These are phyloP conservation scores for Hydrotaea diabolus DNA, from an alignment of 2,888 invertebrate genomes.

Conservation along the genomic window DNA sequence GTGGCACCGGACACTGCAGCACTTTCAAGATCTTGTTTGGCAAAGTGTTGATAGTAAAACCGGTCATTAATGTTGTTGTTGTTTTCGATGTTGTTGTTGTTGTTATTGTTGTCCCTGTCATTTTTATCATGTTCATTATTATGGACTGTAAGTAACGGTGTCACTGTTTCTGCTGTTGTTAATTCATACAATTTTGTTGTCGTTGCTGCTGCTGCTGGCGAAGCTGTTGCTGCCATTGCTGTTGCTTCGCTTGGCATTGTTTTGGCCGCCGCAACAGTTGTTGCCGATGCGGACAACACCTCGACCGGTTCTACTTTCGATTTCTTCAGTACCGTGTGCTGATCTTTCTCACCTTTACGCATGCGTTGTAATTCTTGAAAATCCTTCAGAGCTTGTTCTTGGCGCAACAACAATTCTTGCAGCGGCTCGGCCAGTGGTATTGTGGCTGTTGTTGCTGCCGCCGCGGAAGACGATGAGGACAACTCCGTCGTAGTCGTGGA, in stretches of 20 bases:
- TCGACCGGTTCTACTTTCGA: slow-evolving; percentile 79
- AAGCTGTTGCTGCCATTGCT: too few relatives aligned
- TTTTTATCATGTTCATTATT: slow-evolving; percentile 49
- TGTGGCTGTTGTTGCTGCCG: not conserved
- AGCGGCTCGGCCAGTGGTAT: slow-evolving; percentile 31
- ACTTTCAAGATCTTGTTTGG: slow-evolving; percentile 52
- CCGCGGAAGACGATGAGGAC: slow-evolving; percentile 22
- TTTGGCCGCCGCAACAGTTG: slow-evolving; percentile 42
- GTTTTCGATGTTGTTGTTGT: slow-evolving; percentile 39
- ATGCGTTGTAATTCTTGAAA: slow-evolving; percentile 63
- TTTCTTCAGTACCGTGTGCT: slow-evolving; percentile 73
- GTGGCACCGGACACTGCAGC: not conserved
- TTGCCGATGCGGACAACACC: slow-evolving; percentile 60
- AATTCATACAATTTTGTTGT: slow-evolving; percentile 55
- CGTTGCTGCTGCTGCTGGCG: slow-evolving; percentile 38
- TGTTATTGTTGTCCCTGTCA: not conserved
- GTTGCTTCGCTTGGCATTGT: slow-evolving; percentile 38
- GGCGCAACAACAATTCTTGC: slow-evolving; percentile 40
- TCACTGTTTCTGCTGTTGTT: slow-evolving; percentile 60
- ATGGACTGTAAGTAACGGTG: slow-evolving; percentile 68
- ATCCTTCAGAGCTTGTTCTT: slow-evolving; percentile 48
- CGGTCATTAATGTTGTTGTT: slow-evolving; percentile 71
- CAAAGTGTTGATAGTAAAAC: slow-evolving; percentile 71
- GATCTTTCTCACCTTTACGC: slow-evolving; percentile 65
- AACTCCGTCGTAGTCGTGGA: slow-evolving; percentile 1